These are phyloP conservation scores for Peribatodes rhomboidaria DNA, from an alignment of 2,888 invertebrate species.

Conservation along the genomic window DNA sequence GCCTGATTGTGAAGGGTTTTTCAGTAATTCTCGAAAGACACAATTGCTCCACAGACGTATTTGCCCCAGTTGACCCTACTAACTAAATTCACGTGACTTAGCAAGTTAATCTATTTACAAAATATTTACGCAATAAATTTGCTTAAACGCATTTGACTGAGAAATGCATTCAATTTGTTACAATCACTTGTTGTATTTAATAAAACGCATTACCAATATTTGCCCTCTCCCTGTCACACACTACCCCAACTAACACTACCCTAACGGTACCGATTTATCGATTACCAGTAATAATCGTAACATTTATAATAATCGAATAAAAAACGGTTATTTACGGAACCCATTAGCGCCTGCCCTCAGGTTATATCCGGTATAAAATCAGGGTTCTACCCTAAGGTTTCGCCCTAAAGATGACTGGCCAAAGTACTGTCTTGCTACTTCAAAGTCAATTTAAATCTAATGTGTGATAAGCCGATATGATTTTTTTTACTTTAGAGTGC, in stretches of 20 bases:
- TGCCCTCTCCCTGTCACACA: constrained; percentile 5
- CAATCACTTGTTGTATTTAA: constrained; percentile 7
- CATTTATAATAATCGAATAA: constrained; percentile 45
- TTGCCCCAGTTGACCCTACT: too few relatives aligned
- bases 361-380: constrained; percentile 78
- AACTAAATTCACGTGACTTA: background rate
- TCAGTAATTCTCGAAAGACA: too few relatives aligned
- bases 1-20: too few relatives aligned
- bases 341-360: constrained; percentile 75
- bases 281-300: constrained; percentile 39
- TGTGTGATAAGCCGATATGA: constrained; percentile 53
- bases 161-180: constrained; percentile 7
- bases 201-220: background rate
- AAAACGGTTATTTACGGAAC: constrained; percentile 69
- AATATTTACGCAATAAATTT: background rate
- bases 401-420: constrained; percentile 68
- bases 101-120: background rate
- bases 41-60: too few relatives aligned
- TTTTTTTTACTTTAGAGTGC: constrained; percentile 3
- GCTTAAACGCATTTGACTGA: background rate
- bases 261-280: constrained; percentile 34
- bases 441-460: constrained; percentile 66
- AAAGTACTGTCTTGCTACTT: constrained; percentile 51
- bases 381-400: constrained; percentile 58
- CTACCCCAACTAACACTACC: constrained; percentile 26